Percentiles rank a stretch among this genome's conserved stretches.
Conservation (phyloP, 2,113 vertebrate species). For the Lampris incognitus region DNA sequence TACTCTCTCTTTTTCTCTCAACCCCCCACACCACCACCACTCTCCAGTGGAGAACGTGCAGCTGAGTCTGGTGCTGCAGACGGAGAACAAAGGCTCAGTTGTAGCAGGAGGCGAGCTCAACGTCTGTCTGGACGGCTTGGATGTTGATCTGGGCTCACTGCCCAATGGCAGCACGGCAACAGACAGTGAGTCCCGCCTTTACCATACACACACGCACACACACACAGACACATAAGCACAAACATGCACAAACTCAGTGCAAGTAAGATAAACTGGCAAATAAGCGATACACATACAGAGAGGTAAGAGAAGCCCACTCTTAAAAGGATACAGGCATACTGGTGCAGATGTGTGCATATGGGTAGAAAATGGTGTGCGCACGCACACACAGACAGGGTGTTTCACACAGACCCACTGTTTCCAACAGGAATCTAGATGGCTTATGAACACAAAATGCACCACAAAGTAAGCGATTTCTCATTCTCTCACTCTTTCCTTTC, state of each 20-base stretch:
- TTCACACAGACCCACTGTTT: neutral
- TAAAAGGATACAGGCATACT: slow-evolving; percentile 1
- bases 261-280: slow-evolving; percentile 8
- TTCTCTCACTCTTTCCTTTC: slow-evolving; percentile 39
- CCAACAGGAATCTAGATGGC: slow-evolving; percentile 33
- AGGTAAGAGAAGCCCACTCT: slow-evolving; percentile 21
- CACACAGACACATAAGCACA: slow-evolving; percentile 20
- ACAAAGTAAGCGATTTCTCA: slow-evolving; percentile 16
- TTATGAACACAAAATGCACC: slow-evolving; percentile 15
- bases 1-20: slow-evolving; percentile 1
- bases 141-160: slow-evolving; percentile 91
- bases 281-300: neutral
- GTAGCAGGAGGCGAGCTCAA: slow-evolving; percentile 94
- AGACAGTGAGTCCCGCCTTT: slow-evolving; percentile 89
- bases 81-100: slow-evolving; percentile 94
- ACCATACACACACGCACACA: slow-evolving; percentile 39
- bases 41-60: slow-evolving; percentile 95
- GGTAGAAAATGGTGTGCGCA: neutral
- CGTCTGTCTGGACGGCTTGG: slow-evolving; percentile 93
- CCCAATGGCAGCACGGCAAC: slow-evolving; percentile 87
- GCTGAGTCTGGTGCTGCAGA: slow-evolving; percentile 94
- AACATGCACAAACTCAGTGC: slow-evolving; percentile 12
- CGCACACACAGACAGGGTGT: neutral
- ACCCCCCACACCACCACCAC: neutral
- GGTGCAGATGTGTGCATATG: neutral